Evolutionary conservation across 2,888 invertebrate genomes (phyloP).

Genomic region (Laothoe populi): DNA sequence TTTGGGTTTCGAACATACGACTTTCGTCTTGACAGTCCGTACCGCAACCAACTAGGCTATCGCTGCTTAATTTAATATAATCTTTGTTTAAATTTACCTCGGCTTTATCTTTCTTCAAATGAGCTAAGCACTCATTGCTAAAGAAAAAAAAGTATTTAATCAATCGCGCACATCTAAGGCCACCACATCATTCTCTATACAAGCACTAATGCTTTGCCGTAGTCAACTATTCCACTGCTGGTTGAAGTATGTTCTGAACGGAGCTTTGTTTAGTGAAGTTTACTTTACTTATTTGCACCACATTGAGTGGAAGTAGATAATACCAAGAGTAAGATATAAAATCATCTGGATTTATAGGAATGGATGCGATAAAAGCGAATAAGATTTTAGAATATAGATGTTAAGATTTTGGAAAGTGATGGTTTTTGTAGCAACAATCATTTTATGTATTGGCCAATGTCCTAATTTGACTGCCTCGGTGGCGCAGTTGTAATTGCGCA

Average conservation of each 20-base stretch:
- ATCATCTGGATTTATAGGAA: not conserved
- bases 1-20: too few relatives aligned
- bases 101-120: too few relatives aligned
- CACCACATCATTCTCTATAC: slow-evolving; percentile 15
- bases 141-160: not conserved
- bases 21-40: too few relatives aligned
- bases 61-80: too few relatives aligned
- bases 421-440: too few relatives aligned
- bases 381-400: not conserved
- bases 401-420: too few relatives aligned
- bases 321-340: not conserved
- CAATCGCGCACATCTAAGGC: not conserved
- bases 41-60: too few relatives aligned
- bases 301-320: not conserved
- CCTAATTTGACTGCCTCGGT: too few relatives aligned
- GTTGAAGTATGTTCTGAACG: not conserved
- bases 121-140: not conserved
- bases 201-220: slow-evolving; percentile 7
- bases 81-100: too few relatives aligned
- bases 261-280: not conserved
- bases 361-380: not conserved
- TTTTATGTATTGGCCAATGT: too few relatives aligned
- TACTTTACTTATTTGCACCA: not conserved
- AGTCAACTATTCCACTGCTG: not conserved
- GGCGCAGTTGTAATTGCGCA: too few relatives aligned